Evolutionary conservation across 2,888 invertebrate genomes (phyloP), one percentile per base, ranked within the genome.

Genomic region (Amblyteles armatorius): DNA sequence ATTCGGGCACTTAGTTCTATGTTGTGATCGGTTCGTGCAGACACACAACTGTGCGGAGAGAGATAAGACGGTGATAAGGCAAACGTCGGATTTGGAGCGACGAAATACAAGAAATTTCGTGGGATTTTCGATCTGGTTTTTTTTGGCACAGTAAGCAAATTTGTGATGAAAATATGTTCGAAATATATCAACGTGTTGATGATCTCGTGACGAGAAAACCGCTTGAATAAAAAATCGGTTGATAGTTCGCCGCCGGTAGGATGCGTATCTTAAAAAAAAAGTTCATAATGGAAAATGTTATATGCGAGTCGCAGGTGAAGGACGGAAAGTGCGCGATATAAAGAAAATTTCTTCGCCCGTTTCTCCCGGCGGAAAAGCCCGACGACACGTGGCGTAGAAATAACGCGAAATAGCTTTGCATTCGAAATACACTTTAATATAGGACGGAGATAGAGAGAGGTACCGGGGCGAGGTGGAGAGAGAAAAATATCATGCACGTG

Each of bases 381-480:
- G 79, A 71, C 78, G 83, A 77, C 57, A 76, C 50, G 73, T 52
- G 65, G 72, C 57, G 55, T 80, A 77, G 67, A 71, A 82, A 79
- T 77, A 74, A 85, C 81, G 86, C 87, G 86, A 89, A 90, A 90
- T 90, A 85, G 88, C 88, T 92, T 60, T 91, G 90, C 91, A 91
- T 91, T 91, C 87, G 89, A 90, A 92, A 92, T 91, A 92, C 90
- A 90, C 87, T 90, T 91, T 90, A 90, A 91, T 90, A 89, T 88
- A 91, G 89, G 89, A 90, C 29, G 33, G 36, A 50, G 29, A 55
- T 26, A 22, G 65, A 60, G 57, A 52, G 79, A 77, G 67, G 33
- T 65, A 50, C 63, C 9, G 44, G 33, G 60, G 19, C 33, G 65
- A 63, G 36, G 22, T 48, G 33, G 36, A 65, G 16, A 57, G 36